phyloP scores from a whole-genome alignment of 2,113 vertebrate species.

The Uria lomvia region DNA sequence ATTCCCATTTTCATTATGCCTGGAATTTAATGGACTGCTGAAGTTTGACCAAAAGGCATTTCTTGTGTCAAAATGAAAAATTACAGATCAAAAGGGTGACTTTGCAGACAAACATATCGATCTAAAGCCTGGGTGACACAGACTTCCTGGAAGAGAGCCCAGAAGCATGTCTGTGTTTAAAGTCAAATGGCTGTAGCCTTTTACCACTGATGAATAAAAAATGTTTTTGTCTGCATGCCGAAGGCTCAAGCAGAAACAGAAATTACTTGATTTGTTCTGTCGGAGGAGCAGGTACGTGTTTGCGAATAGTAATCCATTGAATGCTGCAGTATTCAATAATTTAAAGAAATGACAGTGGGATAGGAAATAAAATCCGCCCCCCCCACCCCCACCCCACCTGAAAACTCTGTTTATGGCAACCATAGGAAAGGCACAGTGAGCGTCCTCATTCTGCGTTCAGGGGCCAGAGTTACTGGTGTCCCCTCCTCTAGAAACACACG shows the following conservation, averaged over 20 bases:
- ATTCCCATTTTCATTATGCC: slow-evolving; percentile 48
- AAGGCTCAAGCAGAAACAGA: slow-evolving; percentile 30
- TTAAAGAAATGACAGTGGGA: neutral
- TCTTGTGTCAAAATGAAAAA: slow-evolving; percentile 65
- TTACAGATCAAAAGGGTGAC: slow-evolving; percentile 64
- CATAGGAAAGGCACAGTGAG: neutral
- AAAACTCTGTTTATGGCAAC: neutral
- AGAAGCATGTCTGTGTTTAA: slow-evolving; percentile 66
- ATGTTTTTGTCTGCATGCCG: slow-evolving; percentile 48
- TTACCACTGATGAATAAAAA: slow-evolving; percentile 64
- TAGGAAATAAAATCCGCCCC: neutral
- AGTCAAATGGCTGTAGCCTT: slow-evolving; percentile 58
- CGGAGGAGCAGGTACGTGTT: slow-evolving; percentile 7
- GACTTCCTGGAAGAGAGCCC: slow-evolving; percentile 63
- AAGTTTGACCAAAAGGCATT: slow-evolving; percentile 66
- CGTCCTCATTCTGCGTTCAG: neutral
- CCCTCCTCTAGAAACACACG: neutral
- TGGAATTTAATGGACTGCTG: slow-evolving; percentile 50
- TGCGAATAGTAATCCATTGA: neutral
- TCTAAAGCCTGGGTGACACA: slow-evolving; percentile 61
- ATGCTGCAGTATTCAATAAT: neutral
- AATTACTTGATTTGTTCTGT: slow-evolving; percentile 14
- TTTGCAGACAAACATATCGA: slow-evolving; percentile 67
- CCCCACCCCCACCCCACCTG: neutral
- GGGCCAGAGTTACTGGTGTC: neutral